Conservation (phyloP, 2,797 vertebrate genomes). For the Anableps anableps region DNA sequence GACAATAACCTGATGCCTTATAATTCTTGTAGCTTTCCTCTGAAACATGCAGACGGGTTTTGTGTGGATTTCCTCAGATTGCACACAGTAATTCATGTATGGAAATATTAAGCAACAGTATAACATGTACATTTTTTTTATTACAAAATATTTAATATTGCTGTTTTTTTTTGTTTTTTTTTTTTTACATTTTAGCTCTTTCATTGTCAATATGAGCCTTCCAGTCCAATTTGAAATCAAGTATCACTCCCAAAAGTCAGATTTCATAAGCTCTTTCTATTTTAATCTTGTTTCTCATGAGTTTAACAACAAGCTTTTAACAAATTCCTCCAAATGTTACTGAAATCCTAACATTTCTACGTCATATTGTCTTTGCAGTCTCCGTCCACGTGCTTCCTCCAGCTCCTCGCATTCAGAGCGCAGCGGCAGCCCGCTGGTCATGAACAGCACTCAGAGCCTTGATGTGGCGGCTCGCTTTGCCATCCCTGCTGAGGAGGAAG, state of each 20-base stretch:
- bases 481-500: slow-evolving; percentile 90
- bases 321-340: background rate
- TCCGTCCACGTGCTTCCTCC: slow-evolving; percentile 87
- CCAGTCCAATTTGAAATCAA: background rate
- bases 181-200: background rate
- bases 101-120: no score
- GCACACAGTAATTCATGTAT: no score
- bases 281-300: background rate
- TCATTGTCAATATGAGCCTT: background rate
- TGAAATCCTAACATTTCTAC: background rate
- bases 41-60: no score
- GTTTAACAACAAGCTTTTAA: background rate
- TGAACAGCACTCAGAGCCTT: slow-evolving; percentile 87
- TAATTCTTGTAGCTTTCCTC: no score
- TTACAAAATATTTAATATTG: background rate
- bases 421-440: slow-evolving; percentile 80
- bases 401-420: slow-evolving; percentile 87
- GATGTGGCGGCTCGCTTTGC: slow-evolving; percentile 90
- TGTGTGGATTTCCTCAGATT: no score
- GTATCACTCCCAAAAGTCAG: background rate
- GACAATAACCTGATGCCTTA: no score
- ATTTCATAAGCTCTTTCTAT: background rate
- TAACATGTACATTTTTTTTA: no score
- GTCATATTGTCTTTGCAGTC: slow-evolving; percentile 52
- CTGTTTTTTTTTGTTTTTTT: background rate